Conservation (phyloP, 2,888 invertebrate genomes). For the Cheilosia vernalis region DNA sequence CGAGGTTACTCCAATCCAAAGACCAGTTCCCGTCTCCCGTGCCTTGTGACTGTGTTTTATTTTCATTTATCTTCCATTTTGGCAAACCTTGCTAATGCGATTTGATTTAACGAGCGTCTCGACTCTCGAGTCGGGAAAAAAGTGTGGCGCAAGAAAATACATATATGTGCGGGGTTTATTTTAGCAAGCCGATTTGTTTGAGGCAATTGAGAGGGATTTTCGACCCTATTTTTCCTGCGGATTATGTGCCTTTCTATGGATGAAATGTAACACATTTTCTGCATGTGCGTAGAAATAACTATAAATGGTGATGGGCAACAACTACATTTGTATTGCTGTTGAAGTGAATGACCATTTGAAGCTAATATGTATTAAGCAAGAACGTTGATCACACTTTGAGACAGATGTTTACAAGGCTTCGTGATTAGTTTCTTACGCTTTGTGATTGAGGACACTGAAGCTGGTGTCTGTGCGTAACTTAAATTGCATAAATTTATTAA, state of each 20-base stretch:
- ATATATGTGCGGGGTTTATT: slow-evolving; percentile 25
- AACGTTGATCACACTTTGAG: slow-evolving; percentile 14
- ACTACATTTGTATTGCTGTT: slow-evolving; percentile 20
- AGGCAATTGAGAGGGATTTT: slow-evolving; percentile 47
- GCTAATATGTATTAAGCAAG: slow-evolving; percentile 48
- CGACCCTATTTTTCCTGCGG: background rate
- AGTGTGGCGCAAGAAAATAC: slow-evolving; percentile 23
- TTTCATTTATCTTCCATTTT: slow-evolving; percentile 56
- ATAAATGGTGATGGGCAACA: background rate
- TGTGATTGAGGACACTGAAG: background rate
- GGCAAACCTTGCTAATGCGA: slow-evolving; percentile 54
- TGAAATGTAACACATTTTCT: slow-evolving; percentile 62
- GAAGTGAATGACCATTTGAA: slow-evolving; percentile 69
- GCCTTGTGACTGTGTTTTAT: slow-evolving; percentile 30
- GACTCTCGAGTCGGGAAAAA: slow-evolving; percentile 29
- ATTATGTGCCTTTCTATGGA: slow-evolving; percentile 48
- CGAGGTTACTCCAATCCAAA: slow-evolving; percentile 28
- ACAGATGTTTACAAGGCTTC: slow-evolving; percentile 15
- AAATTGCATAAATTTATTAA: no score
- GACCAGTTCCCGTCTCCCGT: slow-evolving; percentile 35
- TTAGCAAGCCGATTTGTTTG: slow-evolving; percentile 42
- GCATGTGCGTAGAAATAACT: slow-evolving; percentile 42
- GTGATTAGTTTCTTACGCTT: slow-evolving; percentile 10
- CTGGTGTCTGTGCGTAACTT: background rate
- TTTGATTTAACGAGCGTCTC: slow-evolving; percentile 57